Evolutionary conservation across 1,140 invertebrate genomes (phyloP), one percentile per base, ranked within the genome.

Genomic region (Nautilus pompilius): DNA sequence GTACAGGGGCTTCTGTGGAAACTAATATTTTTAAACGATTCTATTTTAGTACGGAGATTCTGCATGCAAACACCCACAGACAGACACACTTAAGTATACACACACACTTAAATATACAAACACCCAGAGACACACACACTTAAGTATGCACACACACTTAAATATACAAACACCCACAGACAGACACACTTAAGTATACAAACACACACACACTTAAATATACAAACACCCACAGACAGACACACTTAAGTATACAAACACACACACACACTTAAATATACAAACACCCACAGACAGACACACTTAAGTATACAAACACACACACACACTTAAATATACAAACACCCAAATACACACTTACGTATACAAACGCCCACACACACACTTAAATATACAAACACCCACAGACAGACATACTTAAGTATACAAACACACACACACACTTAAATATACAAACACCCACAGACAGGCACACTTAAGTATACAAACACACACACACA

Each of bases 141-240:
- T 29, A 10, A 17, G 17, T 54, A 54, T 54, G 5, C 22, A 20
- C 24, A 46, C 24, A 24, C 55, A n/a, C 62, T 55, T 15, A 55
- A 57, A 58, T 58, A 67, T 13, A 41, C 33, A 24, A 60, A 29
- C 28, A 48, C 32, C 13, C 53, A 24, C 6, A 67, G 61, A 24
- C 58, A 60, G n/a, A 26, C 48, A 67, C 64, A 6, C 33, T 54
- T 13, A 64, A 55, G 49, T 58, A 63, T 29, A 67, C 58, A 17
- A 60, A 24, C 13, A 67, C 29, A 58, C 64, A 61, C 36, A 64
- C 26, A 22, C 60, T 54, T 6, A 57, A 58, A 48, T 30, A 58
- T 51, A 57, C 55, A 6, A 57, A 54, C 29, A 63, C 22, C 17
- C 61, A 61, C 62, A 63, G n/a, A 26, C 26, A 10, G 20, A 55